Base-by-base conservation (phyloP, 2,113 vertebrate genomes). In the Pitta sordida region DNA sequence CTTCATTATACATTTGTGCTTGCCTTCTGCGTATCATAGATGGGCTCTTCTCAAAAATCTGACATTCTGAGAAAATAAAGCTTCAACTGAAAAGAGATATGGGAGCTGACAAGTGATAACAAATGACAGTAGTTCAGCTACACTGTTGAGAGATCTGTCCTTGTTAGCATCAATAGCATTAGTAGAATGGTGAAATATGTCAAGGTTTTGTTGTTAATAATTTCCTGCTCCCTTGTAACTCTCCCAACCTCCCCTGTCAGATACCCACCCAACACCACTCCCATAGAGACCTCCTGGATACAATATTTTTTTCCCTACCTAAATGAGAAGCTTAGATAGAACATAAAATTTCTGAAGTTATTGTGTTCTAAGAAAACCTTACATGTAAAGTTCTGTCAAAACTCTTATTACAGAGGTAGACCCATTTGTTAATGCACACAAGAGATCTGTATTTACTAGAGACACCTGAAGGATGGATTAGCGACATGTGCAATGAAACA, bases 21-120 rank as follows among this genome's bases (percentile, higher is more conserved):
- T 94, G 71, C 49, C 83, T 86, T 93, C 15, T 69, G 62, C 91
- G 64, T 81, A 88, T 93, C 93, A 92, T 92, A 92, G 96, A 96
- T 88, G 68, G 26, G 8, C 49, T 92, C 88, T 69, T 92, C 85
- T 91, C 70, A 91, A 88, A 95, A 95, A 86, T 24, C 34, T 89
- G 90, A 82, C 75, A 69, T 94, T 87, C 73, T 43, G 44, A 53
- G 64, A 39, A 93, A 92, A 70, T 67, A 83, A 39, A 93, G 37
- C 22, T 20, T 19, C 2, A n/a, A 17, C 1, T 7, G 5, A 53
- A 92, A 80, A 95, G 67, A 68, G 77, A 94, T 91, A 63, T 93
- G 63, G 74, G 11, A 89, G 41, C 52, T 93, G 93, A 86, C 58
- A 93, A 86, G 53, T 36, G 85, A 92, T 95, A 92, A 95, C 78